Conservation (phyloP, 2,888 invertebrate species). For the Stenichneumon culpator region DNA sequence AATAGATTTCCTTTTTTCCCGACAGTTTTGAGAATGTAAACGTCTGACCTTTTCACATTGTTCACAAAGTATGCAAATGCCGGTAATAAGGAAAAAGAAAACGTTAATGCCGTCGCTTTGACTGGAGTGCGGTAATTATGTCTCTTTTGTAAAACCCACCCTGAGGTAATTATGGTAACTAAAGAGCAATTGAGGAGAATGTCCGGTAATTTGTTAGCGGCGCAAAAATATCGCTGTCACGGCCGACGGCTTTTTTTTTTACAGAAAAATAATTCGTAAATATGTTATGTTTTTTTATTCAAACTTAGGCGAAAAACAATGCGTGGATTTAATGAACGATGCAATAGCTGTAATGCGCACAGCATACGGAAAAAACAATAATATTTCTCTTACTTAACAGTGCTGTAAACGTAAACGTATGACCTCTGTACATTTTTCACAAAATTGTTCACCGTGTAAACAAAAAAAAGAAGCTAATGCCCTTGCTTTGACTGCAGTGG, state of each 20-base stretch:
- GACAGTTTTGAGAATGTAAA: not conserved
- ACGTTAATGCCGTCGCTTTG: not conserved
- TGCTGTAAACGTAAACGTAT: too few species aligned
- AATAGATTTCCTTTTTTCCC: not conserved
- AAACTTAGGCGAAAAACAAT: not conserved
- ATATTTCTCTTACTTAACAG: too few species aligned
- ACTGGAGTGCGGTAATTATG: not conserved
- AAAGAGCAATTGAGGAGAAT: not conserved
- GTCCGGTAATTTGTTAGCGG: not conserved
- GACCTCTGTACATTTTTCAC: too few species aligned
- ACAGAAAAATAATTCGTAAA: not conserved
- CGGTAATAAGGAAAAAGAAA: not conserved
- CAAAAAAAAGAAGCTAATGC: too few species aligned
- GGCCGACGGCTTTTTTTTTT: not conserved
- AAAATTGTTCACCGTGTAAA: too few species aligned
- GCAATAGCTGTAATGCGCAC: too few species aligned
- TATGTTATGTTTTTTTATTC: not conserved
- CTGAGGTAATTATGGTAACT: constrained; percentile 1
- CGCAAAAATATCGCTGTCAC: not conserved
- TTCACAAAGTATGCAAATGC: not conserved
- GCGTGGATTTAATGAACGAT: not conserved
- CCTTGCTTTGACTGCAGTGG: too few species aligned
- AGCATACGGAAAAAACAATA: too few species aligned
- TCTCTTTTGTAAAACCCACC: not conserved
- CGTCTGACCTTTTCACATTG: not conserved